These are phyloP conservation scores for Alosa sapidissima DNA, from an alignment of 2,797 vertebrate genomes.

Conservation along the genomic window DNA sequence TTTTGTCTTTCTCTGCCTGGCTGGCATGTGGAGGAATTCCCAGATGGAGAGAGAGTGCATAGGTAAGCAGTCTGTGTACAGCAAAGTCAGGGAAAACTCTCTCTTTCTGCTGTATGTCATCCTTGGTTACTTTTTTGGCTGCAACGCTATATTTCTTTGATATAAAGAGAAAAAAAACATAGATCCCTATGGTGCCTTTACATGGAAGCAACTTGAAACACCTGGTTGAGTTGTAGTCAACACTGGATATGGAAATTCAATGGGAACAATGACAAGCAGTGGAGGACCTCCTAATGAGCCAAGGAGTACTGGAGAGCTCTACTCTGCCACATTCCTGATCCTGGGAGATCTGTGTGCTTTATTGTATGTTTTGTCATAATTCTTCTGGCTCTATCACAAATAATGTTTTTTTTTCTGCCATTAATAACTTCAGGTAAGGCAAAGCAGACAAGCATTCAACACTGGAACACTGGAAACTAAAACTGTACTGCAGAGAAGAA, in stretches of 20 bases:
- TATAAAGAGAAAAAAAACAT: background rate
- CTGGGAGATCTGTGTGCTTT: background rate
- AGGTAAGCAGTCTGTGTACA: constrained; percentile 9
- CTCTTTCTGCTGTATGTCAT: background rate
- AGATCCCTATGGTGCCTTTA: background rate
- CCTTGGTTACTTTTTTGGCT: background rate
- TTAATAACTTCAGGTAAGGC: constrained; percentile 6
- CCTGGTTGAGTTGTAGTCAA: background rate
- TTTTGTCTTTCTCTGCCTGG: background rate
- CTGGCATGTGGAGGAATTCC: background rate
- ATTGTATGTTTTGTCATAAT: background rate
- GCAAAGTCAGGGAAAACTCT: constrained; percentile 7
- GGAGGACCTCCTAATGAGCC: background rate
- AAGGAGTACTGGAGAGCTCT: background rate
- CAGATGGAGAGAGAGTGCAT: background rate
- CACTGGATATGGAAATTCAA: background rate
- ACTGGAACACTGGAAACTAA: background rate
- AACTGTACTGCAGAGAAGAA: background rate
- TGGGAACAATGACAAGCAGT: background rate
- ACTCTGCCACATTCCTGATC: background rate
- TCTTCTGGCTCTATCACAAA: background rate
- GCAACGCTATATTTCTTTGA: background rate
- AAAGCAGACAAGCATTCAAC: background rate
- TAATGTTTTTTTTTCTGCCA: background rate
- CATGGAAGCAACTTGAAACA: background rate